Conservation (phyloP, 2,113 vertebrate species). For the Podarcis muralis region DNA sequence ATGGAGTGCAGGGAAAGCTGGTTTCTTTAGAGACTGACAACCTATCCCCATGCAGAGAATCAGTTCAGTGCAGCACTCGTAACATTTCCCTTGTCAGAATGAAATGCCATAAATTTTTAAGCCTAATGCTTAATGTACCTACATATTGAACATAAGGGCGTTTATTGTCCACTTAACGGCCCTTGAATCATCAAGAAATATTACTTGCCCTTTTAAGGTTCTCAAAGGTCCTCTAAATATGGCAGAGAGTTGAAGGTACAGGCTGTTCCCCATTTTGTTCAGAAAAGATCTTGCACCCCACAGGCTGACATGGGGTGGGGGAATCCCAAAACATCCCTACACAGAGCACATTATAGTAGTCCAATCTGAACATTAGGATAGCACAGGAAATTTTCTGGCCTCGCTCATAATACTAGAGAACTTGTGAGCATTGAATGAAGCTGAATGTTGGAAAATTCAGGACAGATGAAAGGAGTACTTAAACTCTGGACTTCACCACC, state of each 20-base stretch:
- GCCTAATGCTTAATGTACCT: constrained; percentile 80
- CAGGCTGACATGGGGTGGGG: neutral
- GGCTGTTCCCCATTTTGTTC: neutral
- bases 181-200: constrained; percentile 82
- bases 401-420: too few species aligned
- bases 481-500: too few species aligned
- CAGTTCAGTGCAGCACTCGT: constrained; percentile 76
- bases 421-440: too few species aligned
- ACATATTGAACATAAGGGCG: constrained; percentile 81
- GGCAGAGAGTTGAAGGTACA: constrained; percentile 11
- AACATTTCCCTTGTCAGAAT: constrained; percentile 82
- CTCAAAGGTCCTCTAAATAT: constrained; percentile 77
- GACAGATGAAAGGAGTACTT: too few species aligned
- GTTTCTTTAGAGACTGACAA: constrained; percentile 68
- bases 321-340: neutral
- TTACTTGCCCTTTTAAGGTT: constrained; percentile 77
- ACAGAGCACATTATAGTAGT: neutral
- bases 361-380: too few species aligned
- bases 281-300: constrained; percentile 17
- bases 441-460: too few species aligned
- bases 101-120: constrained; percentile 80
- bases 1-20: constrained; percentile 50
- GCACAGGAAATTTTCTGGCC: too few species aligned
- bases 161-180: constrained; percentile 81
- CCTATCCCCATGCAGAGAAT: constrained; percentile 74